Percentiles rank a stretch among this genome's conserved stretches.
Conservation (phyloP, 2,888 invertebrate species). For the Drosophila peninsularis region DNA sequence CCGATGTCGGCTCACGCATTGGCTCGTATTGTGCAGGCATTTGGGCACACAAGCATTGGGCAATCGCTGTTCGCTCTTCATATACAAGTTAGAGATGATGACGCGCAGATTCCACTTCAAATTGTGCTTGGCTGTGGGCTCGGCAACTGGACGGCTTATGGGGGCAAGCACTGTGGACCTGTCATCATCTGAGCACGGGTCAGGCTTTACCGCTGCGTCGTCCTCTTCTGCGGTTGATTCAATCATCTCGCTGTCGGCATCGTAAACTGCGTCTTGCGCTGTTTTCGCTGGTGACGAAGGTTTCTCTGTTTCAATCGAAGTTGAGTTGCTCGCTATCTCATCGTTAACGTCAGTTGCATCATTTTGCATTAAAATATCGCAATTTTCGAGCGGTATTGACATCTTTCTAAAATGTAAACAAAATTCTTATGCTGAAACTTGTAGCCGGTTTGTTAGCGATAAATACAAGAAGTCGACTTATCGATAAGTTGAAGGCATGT, state of each 20-base stretch:
- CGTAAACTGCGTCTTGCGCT: slow-evolving; percentile 6
- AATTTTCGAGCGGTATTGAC: slow-evolving; percentile 6
- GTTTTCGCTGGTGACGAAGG: neutral
- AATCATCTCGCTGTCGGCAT: slow-evolving; percentile 28
- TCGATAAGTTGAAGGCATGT: slow-evolving; percentile 8
- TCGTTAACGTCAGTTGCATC: neutral
- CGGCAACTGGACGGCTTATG: neutral
- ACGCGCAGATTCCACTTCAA: slow-evolving; percentile 70
- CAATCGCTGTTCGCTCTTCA: slow-evolving; percentile 76
- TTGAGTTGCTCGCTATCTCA: neutral
- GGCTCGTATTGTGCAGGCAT: slow-evolving; percentile 77
- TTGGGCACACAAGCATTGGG: slow-evolving; percentile 74
- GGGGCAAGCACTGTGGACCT: slow-evolving; percentile 19
- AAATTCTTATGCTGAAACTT: slow-evolving; percentile 7
- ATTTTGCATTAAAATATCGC: neutral
- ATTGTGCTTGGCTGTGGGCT: slow-evolving; percentile 29
- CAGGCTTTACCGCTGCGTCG: neutral
- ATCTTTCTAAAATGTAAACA: slow-evolving; percentile 29
- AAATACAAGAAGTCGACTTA: neutral
- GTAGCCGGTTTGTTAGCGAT: slow-evolving; percentile 1
- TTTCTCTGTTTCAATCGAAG: neutral
- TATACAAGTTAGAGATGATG: slow-evolving; percentile 80
- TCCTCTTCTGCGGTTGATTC: slow-evolving; percentile 12
- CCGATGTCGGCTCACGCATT: slow-evolving; percentile 80
- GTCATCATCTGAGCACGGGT: neutral